Conservation (phyloP, 2,113 vertebrate species). For the Zingel zingel region DNA sequence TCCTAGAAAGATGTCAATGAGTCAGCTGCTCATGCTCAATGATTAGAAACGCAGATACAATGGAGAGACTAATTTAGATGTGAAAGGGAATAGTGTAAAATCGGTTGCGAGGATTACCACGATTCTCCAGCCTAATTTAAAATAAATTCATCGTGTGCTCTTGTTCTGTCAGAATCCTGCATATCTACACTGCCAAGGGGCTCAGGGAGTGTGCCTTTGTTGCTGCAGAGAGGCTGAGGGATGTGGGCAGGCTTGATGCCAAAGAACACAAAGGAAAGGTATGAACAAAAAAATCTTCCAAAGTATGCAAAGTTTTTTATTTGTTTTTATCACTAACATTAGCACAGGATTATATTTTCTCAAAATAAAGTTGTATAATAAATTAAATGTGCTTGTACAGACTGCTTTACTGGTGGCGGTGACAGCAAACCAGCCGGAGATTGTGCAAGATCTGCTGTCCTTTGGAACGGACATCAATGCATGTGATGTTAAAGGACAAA, state of each 20-base stretch:
- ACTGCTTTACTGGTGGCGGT: constrained; percentile 91
- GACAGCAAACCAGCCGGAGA: constrained; percentile 90
- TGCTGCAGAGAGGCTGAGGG: constrained; percentile 86
- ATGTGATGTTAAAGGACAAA: constrained; percentile 90
- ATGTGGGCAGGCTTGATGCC: constrained; percentile 84
- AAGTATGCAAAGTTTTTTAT: not conserved
- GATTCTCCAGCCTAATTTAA: constrained; percentile 6
- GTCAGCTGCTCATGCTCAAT: constrained; percentile 26
- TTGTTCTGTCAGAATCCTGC: constrained; percentile 85
- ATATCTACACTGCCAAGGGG: constrained; percentile 90
- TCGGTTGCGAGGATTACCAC: constrained; percentile 19
- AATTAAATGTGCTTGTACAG: constrained; percentile 69
- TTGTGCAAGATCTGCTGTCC: constrained; percentile 88
- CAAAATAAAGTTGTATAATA: not conserved
- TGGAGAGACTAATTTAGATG: not conserved
- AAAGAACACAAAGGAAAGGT: constrained; percentile 95
- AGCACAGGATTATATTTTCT: not conserved
- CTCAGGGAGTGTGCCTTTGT: constrained; percentile 88
- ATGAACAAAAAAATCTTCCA: constrained; percentile 7
- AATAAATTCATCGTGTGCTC: constrained; percentile 17
- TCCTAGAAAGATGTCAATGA: constrained; percentile 51
- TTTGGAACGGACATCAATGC: constrained; percentile 88
- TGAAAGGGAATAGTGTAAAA: constrained; percentile 26
- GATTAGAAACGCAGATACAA: constrained; percentile 32
- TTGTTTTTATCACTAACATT: not conserved